These are phyloP conservation scores for Columbina picui DNA, from an alignment of 2,113 vertebrate species.

Conservation along the genomic window DNA sequence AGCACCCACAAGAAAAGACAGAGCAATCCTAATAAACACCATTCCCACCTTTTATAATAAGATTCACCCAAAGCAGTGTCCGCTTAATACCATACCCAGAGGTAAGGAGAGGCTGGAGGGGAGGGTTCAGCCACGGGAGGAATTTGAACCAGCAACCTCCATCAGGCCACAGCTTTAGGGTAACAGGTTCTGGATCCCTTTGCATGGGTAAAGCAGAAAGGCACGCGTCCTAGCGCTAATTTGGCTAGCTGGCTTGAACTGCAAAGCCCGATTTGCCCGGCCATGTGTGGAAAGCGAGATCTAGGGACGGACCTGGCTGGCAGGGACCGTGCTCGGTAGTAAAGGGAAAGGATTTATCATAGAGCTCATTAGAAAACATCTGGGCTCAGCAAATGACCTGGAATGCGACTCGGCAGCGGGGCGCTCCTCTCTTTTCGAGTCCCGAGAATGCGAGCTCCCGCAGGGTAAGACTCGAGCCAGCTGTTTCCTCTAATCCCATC, in stretches of 20 bases:
- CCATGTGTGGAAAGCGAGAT: not conserved
- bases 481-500: conserved; percentile 76
- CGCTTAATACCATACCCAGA: rapidly evolving
- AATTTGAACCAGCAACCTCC: not conserved
- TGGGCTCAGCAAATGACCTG: conserved; percentile 73
- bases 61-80: too few relatives aligned
- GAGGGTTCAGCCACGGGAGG: rapidly evolving
- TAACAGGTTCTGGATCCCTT: not conserved
- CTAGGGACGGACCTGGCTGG: conserved; percentile 13
- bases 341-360: conserved; percentile 35
- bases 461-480: conserved; percentile 67
- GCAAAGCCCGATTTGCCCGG: not conserved
- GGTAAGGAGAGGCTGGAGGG: not conserved
- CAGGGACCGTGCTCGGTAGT: not conserved
- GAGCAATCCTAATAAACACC: too few relatives aligned
- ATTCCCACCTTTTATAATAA: not conserved
- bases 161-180: not conserved
- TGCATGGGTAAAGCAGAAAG: not conserved
- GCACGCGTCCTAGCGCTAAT: rapidly evolving
- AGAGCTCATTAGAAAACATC: conserved; percentile 74
- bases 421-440: conserved; percentile 54
- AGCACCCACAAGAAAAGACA: too few relatives aligned
- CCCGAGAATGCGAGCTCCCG: conserved; percentile 62
- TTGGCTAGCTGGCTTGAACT: not conserved
- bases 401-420: conserved; percentile 72